Evolutionary conservation across 2,797 vertebrate species (phyloP).

Genomic region (Ptychadena robeensis): DNA sequence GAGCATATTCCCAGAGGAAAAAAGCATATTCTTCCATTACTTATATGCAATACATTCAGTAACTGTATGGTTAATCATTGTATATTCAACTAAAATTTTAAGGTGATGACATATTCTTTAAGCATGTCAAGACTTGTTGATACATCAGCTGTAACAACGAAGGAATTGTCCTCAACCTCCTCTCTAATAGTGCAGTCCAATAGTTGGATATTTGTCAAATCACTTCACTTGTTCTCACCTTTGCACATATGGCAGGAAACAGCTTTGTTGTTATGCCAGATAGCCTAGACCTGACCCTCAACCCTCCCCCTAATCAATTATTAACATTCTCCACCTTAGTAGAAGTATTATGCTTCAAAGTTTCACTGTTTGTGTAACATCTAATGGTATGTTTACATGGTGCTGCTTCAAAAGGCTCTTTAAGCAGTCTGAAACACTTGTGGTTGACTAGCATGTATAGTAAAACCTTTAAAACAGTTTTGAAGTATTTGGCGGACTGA

Average conservation of each 20-base stretch:
- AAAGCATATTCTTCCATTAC: neutral
- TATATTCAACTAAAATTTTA: neutral
- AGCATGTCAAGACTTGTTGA: conserved; percentile 11
- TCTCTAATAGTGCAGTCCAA: conserved; percentile 4
- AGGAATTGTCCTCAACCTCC: conserved; percentile 35
- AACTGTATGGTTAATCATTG: conserved; percentile 8
- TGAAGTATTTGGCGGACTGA: neutral
- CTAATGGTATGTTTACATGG: conserved; percentile 67
- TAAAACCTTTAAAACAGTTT: conserved; percentile 76
- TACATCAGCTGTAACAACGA: neutral
- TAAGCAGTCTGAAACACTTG: conserved; percentile 62
- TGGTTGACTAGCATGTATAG: conserved; percentile 72
- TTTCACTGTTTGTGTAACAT: conserved; percentile 71
- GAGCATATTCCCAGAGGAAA: neutral
- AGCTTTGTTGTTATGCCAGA: conserved; percentile 60
- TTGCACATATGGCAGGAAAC: conserved; percentile 50
- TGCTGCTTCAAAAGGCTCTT: conserved; percentile 68
- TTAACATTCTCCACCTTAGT: conserved; percentile 65
- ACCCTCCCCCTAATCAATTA: conserved; percentile 62
- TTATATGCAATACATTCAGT: conserved; percentile 17
- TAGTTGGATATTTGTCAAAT: conserved; percentile 22
- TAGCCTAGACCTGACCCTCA: conserved; percentile 63
- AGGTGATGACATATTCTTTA: conserved; percentile 50
- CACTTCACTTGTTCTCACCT: conserved; percentile 50
- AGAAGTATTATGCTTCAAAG: conserved; percentile 64